A percentile compares a stretch with the other conserved stretches of the same genome.
phyloP scores from a whole-genome alignment of 2,888 invertebrate genomes.

The Heliconius ethilla region DNA sequence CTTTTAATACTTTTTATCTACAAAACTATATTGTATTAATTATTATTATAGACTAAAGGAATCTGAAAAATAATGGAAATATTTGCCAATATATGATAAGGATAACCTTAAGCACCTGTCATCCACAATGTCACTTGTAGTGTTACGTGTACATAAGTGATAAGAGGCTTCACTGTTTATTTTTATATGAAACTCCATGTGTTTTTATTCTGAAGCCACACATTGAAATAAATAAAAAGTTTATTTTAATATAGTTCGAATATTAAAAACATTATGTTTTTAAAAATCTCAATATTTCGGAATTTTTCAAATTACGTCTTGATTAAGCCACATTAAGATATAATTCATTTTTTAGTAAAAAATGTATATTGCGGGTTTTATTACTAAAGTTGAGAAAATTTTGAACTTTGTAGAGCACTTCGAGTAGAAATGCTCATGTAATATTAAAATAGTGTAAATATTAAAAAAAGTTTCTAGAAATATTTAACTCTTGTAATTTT shows the following conservation, averaged over 20 bases:
- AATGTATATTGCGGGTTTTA: slow-evolving; percentile 6
- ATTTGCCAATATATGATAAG: background rate
- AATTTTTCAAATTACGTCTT: background rate
- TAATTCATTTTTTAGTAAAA: slow-evolving; percentile 17
- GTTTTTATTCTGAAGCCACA: background rate
- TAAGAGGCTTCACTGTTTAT: slow-evolving; percentile 4
- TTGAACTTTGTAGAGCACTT: slow-evolving; percentile 13
- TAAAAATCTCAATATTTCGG: no score
- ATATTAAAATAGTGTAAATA: background rate
- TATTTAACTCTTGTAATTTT: background rate
- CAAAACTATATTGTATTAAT: background rate
- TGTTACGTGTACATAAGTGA: background rate
- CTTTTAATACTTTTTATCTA: no score
- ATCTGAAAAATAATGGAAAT: background rate
- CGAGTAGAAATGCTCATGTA: background rate
- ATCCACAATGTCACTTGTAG: slow-evolving; percentile 11
- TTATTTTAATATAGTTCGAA: background rate
- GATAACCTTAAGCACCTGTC: slow-evolving; percentile 11
- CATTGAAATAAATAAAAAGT: slow-evolving; percentile 1
- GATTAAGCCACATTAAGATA: background rate
- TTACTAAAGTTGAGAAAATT: slow-evolving; percentile 33
- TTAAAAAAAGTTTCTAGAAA: background rate
- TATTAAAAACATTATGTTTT: no score
- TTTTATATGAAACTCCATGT: background rate
- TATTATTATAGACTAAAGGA: background rate